These are phyloP conservation scores for Tetramorium alpestre DNA, from an alignment of 1,140 invertebrate species.

Conservation along the genomic window DNA sequence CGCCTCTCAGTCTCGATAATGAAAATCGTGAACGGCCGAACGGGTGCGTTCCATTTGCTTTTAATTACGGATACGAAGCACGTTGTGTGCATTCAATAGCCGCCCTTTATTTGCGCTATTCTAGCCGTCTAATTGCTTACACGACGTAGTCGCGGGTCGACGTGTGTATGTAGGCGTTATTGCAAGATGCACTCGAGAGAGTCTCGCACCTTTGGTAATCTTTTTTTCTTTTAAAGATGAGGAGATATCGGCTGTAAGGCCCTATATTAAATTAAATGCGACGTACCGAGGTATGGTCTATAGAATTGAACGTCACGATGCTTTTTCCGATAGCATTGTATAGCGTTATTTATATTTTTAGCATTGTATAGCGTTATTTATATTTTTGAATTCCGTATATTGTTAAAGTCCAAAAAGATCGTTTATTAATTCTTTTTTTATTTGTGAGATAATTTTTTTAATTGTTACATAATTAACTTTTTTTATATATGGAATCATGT, in stretches of 20 bases:
- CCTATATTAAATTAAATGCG: constrained; percentile 50
- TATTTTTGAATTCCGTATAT: not conserved
- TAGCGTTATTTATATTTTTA: not conserved
- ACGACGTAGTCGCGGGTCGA: constrained; percentile 51
- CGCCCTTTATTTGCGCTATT: constrained; percentile 66
- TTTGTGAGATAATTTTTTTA: not conserved
- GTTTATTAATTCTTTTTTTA: not conserved
- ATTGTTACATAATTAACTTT: not conserved
- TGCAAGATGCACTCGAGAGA: constrained; percentile 40
- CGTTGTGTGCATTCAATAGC: constrained; percentile 54
- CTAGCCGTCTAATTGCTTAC: constrained; percentile 70
- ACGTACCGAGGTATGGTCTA: not conserved
- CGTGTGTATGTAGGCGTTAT: constrained; percentile 61
- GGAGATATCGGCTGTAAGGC: constrained; percentile 21
- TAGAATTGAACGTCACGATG: constrained; percentile 9
- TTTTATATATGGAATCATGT: not conserved
- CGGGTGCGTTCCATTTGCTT: constrained; percentile 35
- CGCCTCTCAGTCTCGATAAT: constrained; percentile 11
- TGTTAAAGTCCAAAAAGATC: not conserved
- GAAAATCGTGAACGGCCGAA: constrained; percentile 27
- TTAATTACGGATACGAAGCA: constrained; percentile 56
- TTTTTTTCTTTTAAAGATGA: constrained; percentile 30
- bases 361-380: not conserved
- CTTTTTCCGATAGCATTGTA: not conserved
- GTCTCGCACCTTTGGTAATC: constrained; percentile 53